Conservation (phyloP, 2,113 vertebrate genomes). For the Phycodurus eques region DNA sequence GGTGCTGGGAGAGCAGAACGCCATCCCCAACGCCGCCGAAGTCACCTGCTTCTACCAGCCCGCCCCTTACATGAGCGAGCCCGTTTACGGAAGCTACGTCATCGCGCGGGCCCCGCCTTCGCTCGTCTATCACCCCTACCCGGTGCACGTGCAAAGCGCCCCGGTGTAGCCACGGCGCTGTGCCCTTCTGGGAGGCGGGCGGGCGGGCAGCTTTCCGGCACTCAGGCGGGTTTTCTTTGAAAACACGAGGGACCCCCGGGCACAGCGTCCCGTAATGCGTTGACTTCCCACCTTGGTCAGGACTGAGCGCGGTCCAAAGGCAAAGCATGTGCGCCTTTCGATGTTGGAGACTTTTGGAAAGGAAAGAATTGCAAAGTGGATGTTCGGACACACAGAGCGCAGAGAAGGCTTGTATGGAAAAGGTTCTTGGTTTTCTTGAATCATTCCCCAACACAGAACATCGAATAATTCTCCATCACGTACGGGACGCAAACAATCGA, state of each 20-base stretch:
- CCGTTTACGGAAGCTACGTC: conserved; percentile 84
- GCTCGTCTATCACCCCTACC: conserved; percentile 81
- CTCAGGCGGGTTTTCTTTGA: conserved; percentile 39
- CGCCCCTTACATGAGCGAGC: conserved; percentile 84
- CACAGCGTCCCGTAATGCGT: conserved; percentile 50
- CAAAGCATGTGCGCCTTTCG: conserved; percentile 20
- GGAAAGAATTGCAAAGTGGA: conserved; percentile 8
- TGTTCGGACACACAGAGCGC: background rate
- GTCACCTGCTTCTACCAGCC: conserved; percentile 96
- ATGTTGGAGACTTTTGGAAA: conserved; percentile 33
- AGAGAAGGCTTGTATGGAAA: background rate
- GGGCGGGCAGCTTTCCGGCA: conserved; percentile 45
- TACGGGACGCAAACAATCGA: too few relatives aligned
- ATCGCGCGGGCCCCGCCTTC: conserved; percentile 78
- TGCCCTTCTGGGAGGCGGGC: conserved; percentile 40
- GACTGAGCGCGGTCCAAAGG: conserved; percentile 25
- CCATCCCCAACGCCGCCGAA: conserved; percentile 85
- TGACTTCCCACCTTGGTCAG: conserved; percentile 50
- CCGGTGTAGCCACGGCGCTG: conserved; percentile 72
- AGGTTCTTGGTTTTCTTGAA: background rate
- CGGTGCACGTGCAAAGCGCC: conserved; percentile 78
- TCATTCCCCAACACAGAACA: background rate
- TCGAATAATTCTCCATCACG: too few relatives aligned
- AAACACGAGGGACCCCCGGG: conserved; percentile 39
- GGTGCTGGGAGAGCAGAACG: conserved; percentile 91